phyloP scores from a whole-genome alignment of 2,113 vertebrate species.

The Nesoenas mayeri region DNA sequence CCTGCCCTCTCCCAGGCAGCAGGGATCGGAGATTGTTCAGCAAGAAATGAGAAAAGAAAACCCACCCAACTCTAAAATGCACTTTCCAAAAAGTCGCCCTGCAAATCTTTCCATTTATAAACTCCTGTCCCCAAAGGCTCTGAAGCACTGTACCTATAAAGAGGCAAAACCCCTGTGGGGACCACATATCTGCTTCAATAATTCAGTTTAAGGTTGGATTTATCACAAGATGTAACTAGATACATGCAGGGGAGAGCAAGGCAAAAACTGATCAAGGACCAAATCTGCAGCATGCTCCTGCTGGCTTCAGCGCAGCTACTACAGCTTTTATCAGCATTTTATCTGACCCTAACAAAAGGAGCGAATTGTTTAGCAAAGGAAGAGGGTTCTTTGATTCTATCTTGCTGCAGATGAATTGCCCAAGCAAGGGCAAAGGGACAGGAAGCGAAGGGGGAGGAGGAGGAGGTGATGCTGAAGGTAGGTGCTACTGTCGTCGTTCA shows the following conservation, averaged over 20 bases:
- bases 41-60: not conserved
- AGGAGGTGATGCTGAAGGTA: conserved; percentile 43
- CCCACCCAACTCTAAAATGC: not conserved
- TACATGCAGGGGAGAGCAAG: not conserved
- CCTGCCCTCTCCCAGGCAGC: not conserved
- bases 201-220: not conserved
- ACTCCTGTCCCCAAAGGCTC: not conserved
- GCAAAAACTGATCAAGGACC: not conserved
- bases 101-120: not conserved
- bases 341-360: conserved; percentile 66
- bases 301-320: conserved; percentile 41
- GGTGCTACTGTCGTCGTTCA: not conserved
- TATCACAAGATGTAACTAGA: conserved; percentile 11
- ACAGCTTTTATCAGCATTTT: conserved; percentile 55
- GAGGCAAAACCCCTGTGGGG: fast-evolving
- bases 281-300: conserved; percentile 10
- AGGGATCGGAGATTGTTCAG: not conserved
- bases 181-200: not conserved
- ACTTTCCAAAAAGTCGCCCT: not conserved
- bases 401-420: conserved; percentile 59
- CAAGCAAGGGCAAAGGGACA: conserved; percentile 68
- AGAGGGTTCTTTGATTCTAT: conserved; percentile 67
- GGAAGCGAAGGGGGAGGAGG: conserved; percentile 44
- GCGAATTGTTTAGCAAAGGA: conserved; percentile 56
- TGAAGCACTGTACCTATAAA: not conserved